Conservation (phyloP, 2,113 vertebrate genomes). For the Hemicordylus capensis region DNA sequence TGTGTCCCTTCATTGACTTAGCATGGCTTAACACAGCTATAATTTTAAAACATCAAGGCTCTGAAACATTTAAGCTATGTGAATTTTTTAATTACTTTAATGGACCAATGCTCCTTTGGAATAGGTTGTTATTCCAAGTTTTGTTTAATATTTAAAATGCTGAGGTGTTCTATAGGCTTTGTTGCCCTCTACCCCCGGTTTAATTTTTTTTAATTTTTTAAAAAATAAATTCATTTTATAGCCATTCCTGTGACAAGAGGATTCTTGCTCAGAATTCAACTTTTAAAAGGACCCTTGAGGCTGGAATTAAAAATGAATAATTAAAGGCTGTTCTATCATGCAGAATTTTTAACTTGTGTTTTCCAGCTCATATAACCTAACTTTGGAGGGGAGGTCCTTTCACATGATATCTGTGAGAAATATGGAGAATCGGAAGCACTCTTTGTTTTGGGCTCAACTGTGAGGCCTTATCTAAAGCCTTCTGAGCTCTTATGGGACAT, state of each 20-base stretch:
- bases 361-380: neutral
- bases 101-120: neutral
- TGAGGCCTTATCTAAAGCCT: neutral
- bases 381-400: neutral
- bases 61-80: neutral
- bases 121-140: neutral
- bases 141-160: neutral
- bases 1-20: neutral
- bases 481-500: neutral
- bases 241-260: neutral
- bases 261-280: neutral
- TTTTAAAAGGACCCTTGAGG: neutral
- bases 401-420: neutral
- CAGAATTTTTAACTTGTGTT: neutral
- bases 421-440: neutral
- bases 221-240: neutral
- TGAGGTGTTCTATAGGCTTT: neutral
- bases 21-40: neutral
- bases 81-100: neutral
- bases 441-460: neutral
- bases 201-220: neutral
- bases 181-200: neutral
- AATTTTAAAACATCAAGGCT: neutral
- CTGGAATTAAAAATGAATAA: slow-evolving; percentile 11
- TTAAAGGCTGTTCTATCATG: neutral